These are phyloP conservation scores for Sitodiplosis mosellana DNA, from an alignment of 1,140 invertebrate genomes.

Conservation along the genomic window DNA sequence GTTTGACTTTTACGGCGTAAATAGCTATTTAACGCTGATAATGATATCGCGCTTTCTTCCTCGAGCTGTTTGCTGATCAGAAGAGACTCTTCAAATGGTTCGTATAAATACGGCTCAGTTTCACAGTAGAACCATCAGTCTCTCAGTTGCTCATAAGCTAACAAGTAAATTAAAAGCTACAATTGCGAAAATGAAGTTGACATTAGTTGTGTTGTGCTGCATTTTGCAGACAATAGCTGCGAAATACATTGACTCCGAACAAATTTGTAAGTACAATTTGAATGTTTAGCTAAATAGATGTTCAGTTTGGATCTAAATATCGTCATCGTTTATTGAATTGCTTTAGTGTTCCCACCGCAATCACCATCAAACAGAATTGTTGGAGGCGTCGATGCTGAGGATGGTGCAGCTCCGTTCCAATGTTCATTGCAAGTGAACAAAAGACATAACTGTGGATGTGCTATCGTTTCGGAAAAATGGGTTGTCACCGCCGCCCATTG, in stretches of 20 bases:
- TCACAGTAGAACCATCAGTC: not conserved
- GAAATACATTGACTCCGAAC: not conserved
- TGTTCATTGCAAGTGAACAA: slow-evolving; percentile 24
- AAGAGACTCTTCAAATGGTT: no score
- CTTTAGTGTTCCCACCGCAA: slow-evolving; percentile 12
- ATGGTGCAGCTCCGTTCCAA: slow-evolving; percentile 25
- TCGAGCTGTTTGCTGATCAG: no score
- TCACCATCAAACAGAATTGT: slow-evolving; percentile 17
- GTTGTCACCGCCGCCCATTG: slow-evolving; percentile 28
- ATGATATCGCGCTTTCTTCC: no score
- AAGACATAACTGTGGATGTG: slow-evolving; percentile 26
- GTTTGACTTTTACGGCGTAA: no score
- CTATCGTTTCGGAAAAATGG: slow-evolving; percentile 19
- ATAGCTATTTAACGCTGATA: no score
- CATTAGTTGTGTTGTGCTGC: not conserved
- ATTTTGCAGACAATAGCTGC: not conserved
- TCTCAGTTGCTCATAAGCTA: not conserved
- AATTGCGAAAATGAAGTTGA: not conserved
- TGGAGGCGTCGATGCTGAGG: slow-evolving; percentile 23
- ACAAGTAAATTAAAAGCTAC: not conserved
- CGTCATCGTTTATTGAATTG: not conserved
- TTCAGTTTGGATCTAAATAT: no score
- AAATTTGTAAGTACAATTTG: not conserved
- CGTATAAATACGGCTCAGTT: no score
- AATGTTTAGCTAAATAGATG: not conserved